Percentiles rank a stretch among this genome's conserved stretches.
Conservation (phyloP, 1,140 invertebrate genomes). For the Venustaconcha ellipsiformis region DNA sequence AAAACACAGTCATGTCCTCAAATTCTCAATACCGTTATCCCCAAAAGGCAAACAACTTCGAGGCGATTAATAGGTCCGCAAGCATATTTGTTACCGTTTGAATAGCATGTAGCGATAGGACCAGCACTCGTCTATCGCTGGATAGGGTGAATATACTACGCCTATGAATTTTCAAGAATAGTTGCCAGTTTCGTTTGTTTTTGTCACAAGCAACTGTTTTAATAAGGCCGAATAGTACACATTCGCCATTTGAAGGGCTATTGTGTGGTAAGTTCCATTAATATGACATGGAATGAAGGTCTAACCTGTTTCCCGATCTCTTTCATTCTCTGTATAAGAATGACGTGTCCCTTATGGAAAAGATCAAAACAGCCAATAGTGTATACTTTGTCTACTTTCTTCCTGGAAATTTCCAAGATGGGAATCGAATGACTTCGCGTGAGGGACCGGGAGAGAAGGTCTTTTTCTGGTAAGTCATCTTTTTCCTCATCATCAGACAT, state of each 20-base stretch:
- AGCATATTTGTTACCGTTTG: no score
- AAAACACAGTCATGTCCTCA: no score
- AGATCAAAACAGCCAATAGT: slow-evolving; percentile 65
- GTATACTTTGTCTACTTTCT: slow-evolving; percentile 57
- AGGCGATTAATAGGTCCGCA: no score
- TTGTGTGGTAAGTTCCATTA: no score
- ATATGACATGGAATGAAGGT: neutral
- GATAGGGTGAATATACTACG: no score
- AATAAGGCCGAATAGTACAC: neutral
- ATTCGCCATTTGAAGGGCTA: no score
- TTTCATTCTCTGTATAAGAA: slow-evolving; percentile 53
- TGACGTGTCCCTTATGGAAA: slow-evolving; percentile 60
- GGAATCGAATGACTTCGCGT: slow-evolving; percentile 20
- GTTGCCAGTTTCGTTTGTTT: neutral
- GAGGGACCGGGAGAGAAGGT: neutral
- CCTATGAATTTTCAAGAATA: no score
- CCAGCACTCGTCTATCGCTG: no score
- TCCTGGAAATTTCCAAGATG: slow-evolving; percentile 16
- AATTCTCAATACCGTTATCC: no score
- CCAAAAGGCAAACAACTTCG: no score
- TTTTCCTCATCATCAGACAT: no score
- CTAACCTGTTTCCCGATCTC: slow-evolving; percentile 58
- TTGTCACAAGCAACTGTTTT: neutral
- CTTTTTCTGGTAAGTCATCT: neutral
- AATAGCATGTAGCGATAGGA: no score